phyloP scores from a whole-genome alignment of 2,113 vertebrate species.

The Thamnophis sirtalis region DNA sequence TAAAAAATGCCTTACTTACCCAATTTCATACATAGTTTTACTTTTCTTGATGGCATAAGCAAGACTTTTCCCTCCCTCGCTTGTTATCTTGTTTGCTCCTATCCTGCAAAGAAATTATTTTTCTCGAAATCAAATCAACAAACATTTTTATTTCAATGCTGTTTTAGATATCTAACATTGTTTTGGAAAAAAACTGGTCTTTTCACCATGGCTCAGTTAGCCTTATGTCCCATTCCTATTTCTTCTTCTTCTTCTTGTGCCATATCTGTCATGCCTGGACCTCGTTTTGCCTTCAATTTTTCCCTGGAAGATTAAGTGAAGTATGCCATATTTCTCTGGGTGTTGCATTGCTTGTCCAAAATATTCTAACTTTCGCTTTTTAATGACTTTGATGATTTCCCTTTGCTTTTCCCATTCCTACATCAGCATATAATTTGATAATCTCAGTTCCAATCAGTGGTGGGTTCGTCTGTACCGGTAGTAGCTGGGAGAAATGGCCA shows the following conservation, averaged over 20 bases:
- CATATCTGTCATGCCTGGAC: no score
- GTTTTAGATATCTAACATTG: conserved; percentile 14
- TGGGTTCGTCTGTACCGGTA: no score
- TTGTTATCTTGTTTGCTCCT: conserved; percentile 86
- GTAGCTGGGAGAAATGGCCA: no score
- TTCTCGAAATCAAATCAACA: background rate
- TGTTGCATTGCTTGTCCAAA: no score
- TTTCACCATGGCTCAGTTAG: background rate
- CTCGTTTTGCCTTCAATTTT: no score
- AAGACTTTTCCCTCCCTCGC: conserved; percentile 79
- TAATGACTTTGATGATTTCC: no score
- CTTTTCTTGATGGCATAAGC: conserved; percentile 83
- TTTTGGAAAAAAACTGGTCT: background rate
- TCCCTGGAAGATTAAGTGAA: no score
- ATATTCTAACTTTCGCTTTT: no score
- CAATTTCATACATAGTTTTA: conserved; percentile 83
- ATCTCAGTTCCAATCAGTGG: background rate
- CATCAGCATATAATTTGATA: background rate
- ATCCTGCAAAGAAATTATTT: conserved; percentile 69
- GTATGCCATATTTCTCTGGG: no score
- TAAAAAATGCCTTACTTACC: conserved; percentile 69
- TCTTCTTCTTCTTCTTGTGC: no score
- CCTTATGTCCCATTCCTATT: background rate
- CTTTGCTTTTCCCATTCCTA: background rate
- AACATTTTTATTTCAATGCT: background rate